Percentiles rank a stretch among this genome's conserved stretches.
Evolutionary conservation across 1,140 invertebrate genomes (phyloP).

Genomic region (Drosophila albomicans): DNA sequence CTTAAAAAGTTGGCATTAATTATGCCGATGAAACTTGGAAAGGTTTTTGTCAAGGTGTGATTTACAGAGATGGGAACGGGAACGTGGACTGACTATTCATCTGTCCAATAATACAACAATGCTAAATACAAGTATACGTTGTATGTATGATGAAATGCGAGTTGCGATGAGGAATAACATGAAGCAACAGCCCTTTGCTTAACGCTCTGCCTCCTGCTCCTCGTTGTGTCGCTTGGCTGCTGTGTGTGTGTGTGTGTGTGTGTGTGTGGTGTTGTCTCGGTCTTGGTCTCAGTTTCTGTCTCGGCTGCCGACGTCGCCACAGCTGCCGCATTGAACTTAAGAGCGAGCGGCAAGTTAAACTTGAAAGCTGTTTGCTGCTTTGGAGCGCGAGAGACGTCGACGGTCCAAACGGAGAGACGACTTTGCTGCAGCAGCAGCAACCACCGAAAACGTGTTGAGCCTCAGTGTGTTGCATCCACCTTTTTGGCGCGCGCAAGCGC

Average conservation of each 20-base stretch:
- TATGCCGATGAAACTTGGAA: neutral
- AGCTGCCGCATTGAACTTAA: slow-evolving; percentile 48
- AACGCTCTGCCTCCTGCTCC: slow-evolving; percentile 34
- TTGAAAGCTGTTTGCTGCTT: slow-evolving; percentile 59
- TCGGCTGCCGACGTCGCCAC: slow-evolving; percentile 18
- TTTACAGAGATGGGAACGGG: slow-evolving; percentile 8
- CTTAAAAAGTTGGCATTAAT: neutral
- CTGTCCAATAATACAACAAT: slow-evolving; percentile 40
- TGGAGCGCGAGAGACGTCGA: slow-evolving; percentile 25
- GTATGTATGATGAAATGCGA: slow-evolving; percentile 1
- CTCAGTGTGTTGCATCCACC: slow-evolving; percentile 45
- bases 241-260: too few species aligned
- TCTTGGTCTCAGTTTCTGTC: neutral
- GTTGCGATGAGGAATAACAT: slow-evolving; percentile 42
- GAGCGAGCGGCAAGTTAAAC: slow-evolving; percentile 50
- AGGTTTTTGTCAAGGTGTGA: slow-evolving; percentile 1
- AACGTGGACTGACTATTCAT: slow-evolving; percentile 9
- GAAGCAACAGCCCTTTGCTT: slow-evolving; percentile 70
- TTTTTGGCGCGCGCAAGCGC: slow-evolving; percentile 73
- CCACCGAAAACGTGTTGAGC: slow-evolving; percentile 51
- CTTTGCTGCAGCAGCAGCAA: slow-evolving; percentile 23
- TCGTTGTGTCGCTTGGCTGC: neutral
- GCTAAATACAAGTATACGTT: slow-evolving; percentile 43
- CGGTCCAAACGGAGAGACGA: slow-evolving; percentile 3
- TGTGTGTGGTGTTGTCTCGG: slow-evolving; percentile 9